Evolutionary conservation across 2,113 vertebrate genomes (phyloP).

Genomic region (Vombatus ursinus): DNA sequence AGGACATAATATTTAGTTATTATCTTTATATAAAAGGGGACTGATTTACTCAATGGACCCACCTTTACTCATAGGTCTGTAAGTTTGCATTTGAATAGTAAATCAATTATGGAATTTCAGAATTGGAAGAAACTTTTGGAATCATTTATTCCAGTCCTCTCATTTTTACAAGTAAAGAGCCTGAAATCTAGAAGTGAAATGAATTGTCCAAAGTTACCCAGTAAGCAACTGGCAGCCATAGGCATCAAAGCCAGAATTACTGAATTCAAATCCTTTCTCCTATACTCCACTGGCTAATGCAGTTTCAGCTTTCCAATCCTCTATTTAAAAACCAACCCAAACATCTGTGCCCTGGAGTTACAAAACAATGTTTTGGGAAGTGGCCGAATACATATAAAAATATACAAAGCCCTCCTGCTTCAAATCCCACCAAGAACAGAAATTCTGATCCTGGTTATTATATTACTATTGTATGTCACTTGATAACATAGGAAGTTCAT

Average conservation of each 20-base stretch:
- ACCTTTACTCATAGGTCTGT: not conserved
- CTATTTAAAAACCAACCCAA: not conserved
- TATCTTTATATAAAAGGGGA: not conserved
- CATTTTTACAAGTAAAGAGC: not conserved
- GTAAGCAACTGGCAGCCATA: not conserved
- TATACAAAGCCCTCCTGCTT: conserved; percentile 60
- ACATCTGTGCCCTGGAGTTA: not conserved
- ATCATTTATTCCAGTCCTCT: not conserved
- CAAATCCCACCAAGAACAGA: conserved; percentile 58
- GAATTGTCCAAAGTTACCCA: not conserved
- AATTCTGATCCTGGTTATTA: conserved; percentile 72
- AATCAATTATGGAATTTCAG: not conserved
- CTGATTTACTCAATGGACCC: not conserved
- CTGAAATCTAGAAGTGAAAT: not conserved
- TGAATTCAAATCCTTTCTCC: not conserved
- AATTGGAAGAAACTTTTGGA: not conserved
- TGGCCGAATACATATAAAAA: not conserved
- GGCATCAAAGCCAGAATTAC: not conserved
- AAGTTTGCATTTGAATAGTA: not conserved
- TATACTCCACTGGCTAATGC: not conserved
- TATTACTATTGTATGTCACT: conserved; percentile 76
- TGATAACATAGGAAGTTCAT: conserved; percentile 74
- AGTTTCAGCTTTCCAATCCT: not conserved
- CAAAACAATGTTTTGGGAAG: not conserved
- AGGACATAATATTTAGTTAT: not conserved